Conservation (phyloP, 2,888 invertebrate genomes). For the Podotricha telesiphe region DNA sequence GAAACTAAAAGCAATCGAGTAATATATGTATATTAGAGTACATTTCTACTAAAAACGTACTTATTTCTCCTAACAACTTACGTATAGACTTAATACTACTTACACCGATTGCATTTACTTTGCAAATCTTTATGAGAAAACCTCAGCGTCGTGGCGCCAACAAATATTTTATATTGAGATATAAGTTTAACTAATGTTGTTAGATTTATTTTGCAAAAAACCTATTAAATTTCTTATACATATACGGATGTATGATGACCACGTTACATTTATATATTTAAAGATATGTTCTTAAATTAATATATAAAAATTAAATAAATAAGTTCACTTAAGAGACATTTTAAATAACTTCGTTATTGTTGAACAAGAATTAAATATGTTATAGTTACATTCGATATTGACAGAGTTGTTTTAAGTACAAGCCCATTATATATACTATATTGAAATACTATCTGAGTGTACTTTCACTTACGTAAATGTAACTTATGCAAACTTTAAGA, state of each 20-base stretch:
- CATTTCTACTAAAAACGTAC: too few species aligned
- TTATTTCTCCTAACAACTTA: neutral
- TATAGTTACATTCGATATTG: too few species aligned
- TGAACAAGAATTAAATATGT: neutral
- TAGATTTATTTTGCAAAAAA: neutral
- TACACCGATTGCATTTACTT: constrained; percentile 30
- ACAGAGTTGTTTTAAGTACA: too few species aligned
- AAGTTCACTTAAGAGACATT: too few species aligned
- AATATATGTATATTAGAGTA: too few species aligned
- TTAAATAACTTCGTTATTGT: neutral
- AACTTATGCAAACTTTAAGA: constrained; percentile 43
- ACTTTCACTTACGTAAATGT: constrained; percentile 41
- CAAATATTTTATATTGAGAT: constrained; percentile 31
- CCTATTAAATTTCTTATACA: too few species aligned
- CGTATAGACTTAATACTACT: neutral
- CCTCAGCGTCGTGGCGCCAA: constrained; percentile 44
- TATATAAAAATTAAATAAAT: neutral
- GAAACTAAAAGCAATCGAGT: too few species aligned
- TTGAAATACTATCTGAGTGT: neutral
- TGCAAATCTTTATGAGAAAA: constrained; percentile 34
- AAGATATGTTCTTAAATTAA: too few species aligned
- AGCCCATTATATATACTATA: too few species aligned
- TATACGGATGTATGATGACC: too few species aligned
- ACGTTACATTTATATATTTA: too few species aligned
- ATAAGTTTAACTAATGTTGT: too few species aligned